phyloP scores from a whole-genome alignment of 2,797 vertebrate genomes.

The Sciurus carolinensis region DNA sequence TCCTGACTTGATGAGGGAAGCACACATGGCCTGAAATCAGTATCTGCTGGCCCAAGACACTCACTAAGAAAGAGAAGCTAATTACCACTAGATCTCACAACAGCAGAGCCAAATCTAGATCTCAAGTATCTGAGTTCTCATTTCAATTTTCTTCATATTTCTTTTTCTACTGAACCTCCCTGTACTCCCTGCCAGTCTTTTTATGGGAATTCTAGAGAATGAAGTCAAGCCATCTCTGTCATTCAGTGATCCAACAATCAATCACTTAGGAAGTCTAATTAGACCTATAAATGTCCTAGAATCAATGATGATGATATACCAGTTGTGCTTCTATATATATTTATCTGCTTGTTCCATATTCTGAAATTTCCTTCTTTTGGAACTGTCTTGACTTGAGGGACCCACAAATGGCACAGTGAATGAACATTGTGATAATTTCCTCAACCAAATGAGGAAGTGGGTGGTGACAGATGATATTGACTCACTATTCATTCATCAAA shows the following conservation, averaged over 20 bases:
- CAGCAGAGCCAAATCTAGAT: neutral
- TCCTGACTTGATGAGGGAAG: neutral
- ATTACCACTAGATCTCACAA: neutral
- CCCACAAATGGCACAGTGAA: neutral
- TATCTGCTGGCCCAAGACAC: neutral
- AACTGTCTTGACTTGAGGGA: conserved; percentile 1
- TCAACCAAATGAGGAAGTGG: neutral
- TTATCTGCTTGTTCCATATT: neutral
- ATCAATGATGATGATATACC: neutral
- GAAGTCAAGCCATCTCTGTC: conserved; percentile 14
- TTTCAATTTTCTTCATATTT: neutral
- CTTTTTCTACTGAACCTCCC: neutral
- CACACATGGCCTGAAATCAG: neutral
- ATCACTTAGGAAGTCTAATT: conserved; percentile 11
- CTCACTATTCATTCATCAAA: conserved; percentile 5
- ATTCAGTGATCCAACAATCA: conserved; percentile 7
- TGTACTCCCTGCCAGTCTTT: neutral
- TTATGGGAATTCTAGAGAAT: neutral
- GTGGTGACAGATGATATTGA: neutral
- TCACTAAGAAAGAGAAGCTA: conserved; percentile 22
- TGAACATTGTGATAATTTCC: neutral
- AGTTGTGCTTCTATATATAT: neutral
- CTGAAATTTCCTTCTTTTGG: conserved; percentile 37
- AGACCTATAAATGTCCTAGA: neutral
- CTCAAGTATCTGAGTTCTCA: neutral